Percentiles rank a stretch among this genome's conserved stretches.
Evolutionary conservation across 2,888 invertebrate genomes (phyloP).

Genomic region (Iselma pallidipennis): DNA sequence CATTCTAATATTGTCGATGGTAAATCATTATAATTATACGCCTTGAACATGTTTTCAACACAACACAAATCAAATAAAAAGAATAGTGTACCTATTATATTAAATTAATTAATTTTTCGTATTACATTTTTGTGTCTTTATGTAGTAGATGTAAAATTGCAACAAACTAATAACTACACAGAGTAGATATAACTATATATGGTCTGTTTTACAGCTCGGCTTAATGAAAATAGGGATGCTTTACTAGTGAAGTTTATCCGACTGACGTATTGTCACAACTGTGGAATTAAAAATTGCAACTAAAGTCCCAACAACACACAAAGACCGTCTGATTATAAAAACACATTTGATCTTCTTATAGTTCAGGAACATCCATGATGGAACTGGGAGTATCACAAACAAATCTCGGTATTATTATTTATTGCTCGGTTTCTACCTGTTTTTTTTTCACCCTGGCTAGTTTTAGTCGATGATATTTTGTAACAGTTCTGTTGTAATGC

Average conservation of each 20-base stretch:
- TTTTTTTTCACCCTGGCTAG: too few relatives aligned
- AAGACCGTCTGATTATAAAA: too few relatives aligned
- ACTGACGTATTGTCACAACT: too few relatives aligned
- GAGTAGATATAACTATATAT: background rate
- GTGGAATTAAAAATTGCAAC: too few relatives aligned
- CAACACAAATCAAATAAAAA: too few relatives aligned
- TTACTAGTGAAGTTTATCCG: background rate
- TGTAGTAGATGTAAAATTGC: background rate
- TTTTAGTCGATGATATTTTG: too few relatives aligned
- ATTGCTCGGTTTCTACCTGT: too few relatives aligned
- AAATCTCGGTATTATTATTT: too few relatives aligned
- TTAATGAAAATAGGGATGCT: background rate
- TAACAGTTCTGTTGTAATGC: background rate
- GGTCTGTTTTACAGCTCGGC: background rate
- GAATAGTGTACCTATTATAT: background rate
- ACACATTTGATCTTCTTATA: too few relatives aligned
- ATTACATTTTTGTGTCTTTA: background rate
- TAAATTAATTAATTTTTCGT: background rate
- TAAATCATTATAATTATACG: background rate
- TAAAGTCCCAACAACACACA: too few relatives aligned
- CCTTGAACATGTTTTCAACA: background rate
- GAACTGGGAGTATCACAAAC: too few relatives aligned
- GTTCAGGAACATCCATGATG: too few relatives aligned
- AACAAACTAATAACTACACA: background rate
- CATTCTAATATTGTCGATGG: background rate